Percentiles rank a stretch among this genome's conserved stretches.
These are phyloP conservation scores for Brachypalpus laphriformis DNA, from an alignment of 2,888 invertebrate species.

Conservation along the genomic window DNA sequence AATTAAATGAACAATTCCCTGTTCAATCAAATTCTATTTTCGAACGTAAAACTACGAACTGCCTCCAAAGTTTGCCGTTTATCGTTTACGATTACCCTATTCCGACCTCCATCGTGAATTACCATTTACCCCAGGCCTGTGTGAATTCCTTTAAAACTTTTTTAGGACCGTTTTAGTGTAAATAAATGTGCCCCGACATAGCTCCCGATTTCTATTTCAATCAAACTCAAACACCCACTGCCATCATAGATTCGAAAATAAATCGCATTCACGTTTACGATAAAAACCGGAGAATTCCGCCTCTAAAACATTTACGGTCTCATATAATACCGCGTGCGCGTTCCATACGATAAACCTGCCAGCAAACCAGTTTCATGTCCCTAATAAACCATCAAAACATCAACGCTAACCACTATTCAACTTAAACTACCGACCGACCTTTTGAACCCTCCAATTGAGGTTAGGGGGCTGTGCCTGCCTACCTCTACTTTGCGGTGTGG, in stretches of 20 bases:
- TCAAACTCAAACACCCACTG: slow-evolving; percentile 26
- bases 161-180: slow-evolving; percentile 34
- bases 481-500: slow-evolving; percentile 28
- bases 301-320: slow-evolving; percentile 45
- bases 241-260: slow-evolving; percentile 35
- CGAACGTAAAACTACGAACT: slow-evolving; percentile 1
- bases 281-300: slow-evolving; percentile 3
- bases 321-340: slow-evolving; percentile 6
- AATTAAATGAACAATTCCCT: slow-evolving; percentile 4
- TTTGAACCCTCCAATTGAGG: neutral
- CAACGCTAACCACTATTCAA: slow-evolving; percentile 39
- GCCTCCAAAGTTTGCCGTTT: no score
- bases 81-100: neutral
- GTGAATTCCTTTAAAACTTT: slow-evolving; percentile 1
- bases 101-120: neutral
- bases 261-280: slow-evolving; percentile 43
- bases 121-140: slow-evolving; percentile 5
- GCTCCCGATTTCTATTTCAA: slow-evolving; percentile 37
- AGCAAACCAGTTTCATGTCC: slow-evolving; percentile 16
- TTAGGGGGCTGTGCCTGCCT: neutral
- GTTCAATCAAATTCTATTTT: neutral
- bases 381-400: slow-evolving; percentile 53
- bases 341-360: neutral
- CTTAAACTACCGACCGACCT: slow-evolving; percentile 24
- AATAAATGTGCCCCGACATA: slow-evolving; percentile 3